Percentiles rank a stretch among this genome's conserved stretches.
phyloP scores from a whole-genome alignment of 2,888 invertebrate species.

The Oasisia sp. region DNA sequence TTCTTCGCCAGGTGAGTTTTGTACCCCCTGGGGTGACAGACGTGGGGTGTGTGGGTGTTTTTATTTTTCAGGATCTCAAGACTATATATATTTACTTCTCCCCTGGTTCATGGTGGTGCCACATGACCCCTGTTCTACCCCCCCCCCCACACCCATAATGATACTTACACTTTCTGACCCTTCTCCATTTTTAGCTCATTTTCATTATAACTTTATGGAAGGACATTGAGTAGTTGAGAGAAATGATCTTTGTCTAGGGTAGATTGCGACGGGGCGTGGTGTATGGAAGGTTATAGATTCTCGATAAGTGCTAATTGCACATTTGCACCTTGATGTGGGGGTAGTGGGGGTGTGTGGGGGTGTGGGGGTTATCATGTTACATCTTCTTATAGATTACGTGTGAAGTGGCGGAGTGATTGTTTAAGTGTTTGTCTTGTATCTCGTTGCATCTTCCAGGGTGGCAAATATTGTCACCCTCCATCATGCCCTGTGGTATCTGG shows the following conservation, averaged over 20 bases:
- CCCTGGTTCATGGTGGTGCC: background rate
- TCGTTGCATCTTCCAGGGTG: background rate
- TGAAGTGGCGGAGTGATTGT: background rate
- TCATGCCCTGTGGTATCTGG: background rate
- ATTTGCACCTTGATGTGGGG: background rate
- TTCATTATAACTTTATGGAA: background rate
- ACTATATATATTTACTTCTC: no score
- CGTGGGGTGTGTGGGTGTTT: background rate
- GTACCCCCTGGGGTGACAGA: background rate
- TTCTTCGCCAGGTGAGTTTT: constrained; percentile 10
- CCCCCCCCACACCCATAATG: background rate
- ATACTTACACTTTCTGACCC: no score
- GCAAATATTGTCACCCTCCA: background rate
- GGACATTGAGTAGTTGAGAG: background rate
- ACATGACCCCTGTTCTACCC: background rate
- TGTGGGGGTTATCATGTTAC: background rate
- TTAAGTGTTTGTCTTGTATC: background rate
- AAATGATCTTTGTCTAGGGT: background rate
- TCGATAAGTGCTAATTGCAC: background rate
- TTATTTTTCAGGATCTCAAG: background rate
- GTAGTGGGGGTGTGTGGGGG: background rate
- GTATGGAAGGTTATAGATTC: background rate
- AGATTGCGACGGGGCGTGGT: background rate
- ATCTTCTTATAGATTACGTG: background rate
- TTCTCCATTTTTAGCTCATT: no score